phyloP scores from a whole-genome alignment of 1,140 invertebrate genomes.

The Bombus balteatus region DNA sequence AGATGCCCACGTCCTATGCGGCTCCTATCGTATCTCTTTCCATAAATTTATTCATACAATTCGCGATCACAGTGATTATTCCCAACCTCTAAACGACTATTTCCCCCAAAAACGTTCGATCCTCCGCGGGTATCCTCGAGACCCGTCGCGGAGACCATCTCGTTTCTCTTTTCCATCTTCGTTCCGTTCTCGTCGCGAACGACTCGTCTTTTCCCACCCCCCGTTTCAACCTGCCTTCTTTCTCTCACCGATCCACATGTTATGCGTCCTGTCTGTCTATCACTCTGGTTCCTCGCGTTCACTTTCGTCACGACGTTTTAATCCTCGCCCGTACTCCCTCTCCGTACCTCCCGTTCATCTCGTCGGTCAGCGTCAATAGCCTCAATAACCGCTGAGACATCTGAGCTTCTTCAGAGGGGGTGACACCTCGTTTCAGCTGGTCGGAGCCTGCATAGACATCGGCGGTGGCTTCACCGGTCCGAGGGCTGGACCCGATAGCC shows the following conservation, averaged over 20 bases:
- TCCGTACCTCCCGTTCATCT: constrained; percentile 5
- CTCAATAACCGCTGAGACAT: constrained; percentile 81
- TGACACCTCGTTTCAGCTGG: constrained; percentile 81
- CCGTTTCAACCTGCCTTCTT: too few species aligned
- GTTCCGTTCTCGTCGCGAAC: background rate
- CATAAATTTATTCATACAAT: constrained; percentile 61
- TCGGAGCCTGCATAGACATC: constrained; percentile 81
- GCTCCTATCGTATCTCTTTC: background rate
- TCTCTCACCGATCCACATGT: background rate
- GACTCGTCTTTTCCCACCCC: background rate
- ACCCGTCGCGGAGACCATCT: background rate
- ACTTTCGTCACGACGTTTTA: constrained; percentile 1
- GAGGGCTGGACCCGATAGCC: constrained; percentile 79
- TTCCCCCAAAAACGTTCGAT: constrained; percentile 16
- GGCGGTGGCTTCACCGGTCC: constrained; percentile 79
- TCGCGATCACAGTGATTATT: constrained; percentile 66
- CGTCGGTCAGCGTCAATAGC: constrained; percentile 27
- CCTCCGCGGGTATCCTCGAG: constrained; percentile 3
- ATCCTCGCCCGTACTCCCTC: background rate
- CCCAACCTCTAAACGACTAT: constrained; percentile 28
- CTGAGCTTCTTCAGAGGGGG: constrained; percentile 80
- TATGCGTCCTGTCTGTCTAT: background rate
- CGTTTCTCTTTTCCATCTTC: too few species aligned
- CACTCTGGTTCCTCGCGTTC: background rate
- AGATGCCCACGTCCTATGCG: background rate